Conservation (phyloP, 2,113 vertebrate genomes). For the Catagonus wagneri region DNA sequence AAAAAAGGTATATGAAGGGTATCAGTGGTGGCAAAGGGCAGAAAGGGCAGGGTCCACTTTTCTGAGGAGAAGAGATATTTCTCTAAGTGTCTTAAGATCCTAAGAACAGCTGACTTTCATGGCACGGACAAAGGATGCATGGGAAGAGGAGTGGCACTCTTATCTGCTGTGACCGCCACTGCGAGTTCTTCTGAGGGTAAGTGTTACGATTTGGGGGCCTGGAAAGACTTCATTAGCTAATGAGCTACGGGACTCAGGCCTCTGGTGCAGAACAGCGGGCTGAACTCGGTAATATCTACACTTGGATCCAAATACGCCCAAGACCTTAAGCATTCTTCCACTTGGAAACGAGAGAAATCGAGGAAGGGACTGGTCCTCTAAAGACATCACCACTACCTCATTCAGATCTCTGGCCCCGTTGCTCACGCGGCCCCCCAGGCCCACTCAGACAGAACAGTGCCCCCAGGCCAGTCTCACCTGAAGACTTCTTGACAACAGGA, state of each 20-base stretch:
- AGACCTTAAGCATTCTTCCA: neutral
- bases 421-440: neutral
- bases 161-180: neutral
- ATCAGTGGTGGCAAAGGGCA: neutral
- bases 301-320: neutral
- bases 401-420: neutral
- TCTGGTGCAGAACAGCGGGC: neutral
- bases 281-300: neutral
- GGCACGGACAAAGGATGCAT: neutral
- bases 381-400: neutral
- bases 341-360: neutral
- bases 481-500: conserved; percentile 89
- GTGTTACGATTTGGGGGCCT: neutral
- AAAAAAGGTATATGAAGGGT: neutral
- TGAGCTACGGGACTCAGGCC: neutral
- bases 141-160: neutral
- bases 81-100: neutral
- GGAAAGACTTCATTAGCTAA: neutral
- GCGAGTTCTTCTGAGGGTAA: neutral
- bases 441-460: neutral
- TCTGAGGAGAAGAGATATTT: neutral
- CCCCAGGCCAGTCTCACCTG: conserved; percentile 72
- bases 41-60: neutral
- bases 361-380: neutral
- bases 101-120: neutral